Conservation (phyloP, 2,888 invertebrate genomes). For the Bombylius major region DNA sequence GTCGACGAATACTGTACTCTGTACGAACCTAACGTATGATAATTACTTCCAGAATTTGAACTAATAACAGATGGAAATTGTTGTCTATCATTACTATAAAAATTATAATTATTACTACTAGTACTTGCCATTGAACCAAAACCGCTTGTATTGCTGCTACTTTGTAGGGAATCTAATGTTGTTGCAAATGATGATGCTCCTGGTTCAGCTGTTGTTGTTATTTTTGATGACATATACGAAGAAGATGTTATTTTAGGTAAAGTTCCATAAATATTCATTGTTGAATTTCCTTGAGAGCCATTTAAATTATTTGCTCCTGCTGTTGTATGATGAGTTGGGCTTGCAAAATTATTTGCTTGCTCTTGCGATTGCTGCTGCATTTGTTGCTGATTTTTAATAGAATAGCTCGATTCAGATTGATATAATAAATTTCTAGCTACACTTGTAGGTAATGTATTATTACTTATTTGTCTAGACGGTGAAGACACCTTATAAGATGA, state of each 20-base stretch:
- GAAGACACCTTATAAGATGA: constrained; percentile 20
- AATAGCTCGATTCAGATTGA: constrained; percentile 28
- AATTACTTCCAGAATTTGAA: constrained; percentile 23
- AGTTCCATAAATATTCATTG: constrained; percentile 34
- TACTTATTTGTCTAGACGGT: constrained; percentile 26
- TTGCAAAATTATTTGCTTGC: constrained; percentile 19
- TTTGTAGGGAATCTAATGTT: constrained; percentile 11
- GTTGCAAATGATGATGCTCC: constrained; percentile 17
- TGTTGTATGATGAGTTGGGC: constrained; percentile 25
- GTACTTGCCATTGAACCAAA: constrained; percentile 34
- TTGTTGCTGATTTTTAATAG: constrained; percentile 25
- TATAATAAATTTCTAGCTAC: constrained; percentile 21
- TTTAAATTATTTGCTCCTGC: constrained; percentile 22
- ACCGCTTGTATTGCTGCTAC: constrained; percentile 24
- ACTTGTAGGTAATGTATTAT: constrained; percentile 19
- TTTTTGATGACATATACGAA: constrained; percentile 8
- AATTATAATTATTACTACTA: constrained; percentile 31
- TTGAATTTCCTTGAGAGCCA: constrained; percentile 22
- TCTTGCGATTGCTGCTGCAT: constrained; percentile 22
- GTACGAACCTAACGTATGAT: constrained; percentile 36
- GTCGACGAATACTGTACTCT: constrained; percentile 38
- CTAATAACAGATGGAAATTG: constrained; percentile 2
- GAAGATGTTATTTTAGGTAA: constrained; percentile 28
- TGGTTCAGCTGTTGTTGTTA: constrained; percentile 6
- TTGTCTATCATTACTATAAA: constrained; percentile 22